Base-by-base conservation (phyloP, 2,797 vertebrate genomes). In the Pelochelys cantorii region DNA sequence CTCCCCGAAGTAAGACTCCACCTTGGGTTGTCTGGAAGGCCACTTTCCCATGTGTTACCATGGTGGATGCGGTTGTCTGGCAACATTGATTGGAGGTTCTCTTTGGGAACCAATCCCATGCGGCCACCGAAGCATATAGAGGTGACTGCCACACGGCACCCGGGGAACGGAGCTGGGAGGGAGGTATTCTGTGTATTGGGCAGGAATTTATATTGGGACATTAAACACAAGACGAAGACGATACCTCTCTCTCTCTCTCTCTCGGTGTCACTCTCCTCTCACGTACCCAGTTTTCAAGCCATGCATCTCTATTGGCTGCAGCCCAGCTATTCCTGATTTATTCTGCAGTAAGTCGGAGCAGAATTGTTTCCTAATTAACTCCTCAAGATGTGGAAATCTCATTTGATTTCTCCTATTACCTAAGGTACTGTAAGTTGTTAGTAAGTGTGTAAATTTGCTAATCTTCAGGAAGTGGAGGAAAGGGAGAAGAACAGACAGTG, bases 1-100 rank as follows among this genome's bases (percentile, higher is more conserved):
- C 13, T 15, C 14, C 14, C 29, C 1, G 6, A 31, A 1, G 7
- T 62, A 15, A 29, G 2, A 31, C 13, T 31, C 31, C 31, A 17
- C 29, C 3, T 31, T 31, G 60, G 31, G 13, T 62, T 62, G 29
- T 62, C 60, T 31, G 60, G 29, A 62, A 62, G 29, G 29, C 29
- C 27, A 31, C 29, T 31, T 31, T 7, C 13, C 14, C 29, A 31
- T 62, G 31, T 62, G 60, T 62, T 31, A 62, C 29, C 15, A 31
- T 3, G 3, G 29, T 62, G 60, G 14, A 5, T 31, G 15, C n/a
- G 7, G 29, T 18, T n/a, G 62, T 31, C 62, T 65, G 31, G 31
- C 62, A 65, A 65, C 62, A 68, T 17, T 31, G 42, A 34, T 4
- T 17, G 62, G 18, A 18, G 62, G n/a, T 18, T 68, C n/a, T 68